Evolutionary conservation across 2,113 vertebrate genomes (phyloP), one percentile per base, ranked within the genome.

Genomic region (Upupa epops): DNA sequence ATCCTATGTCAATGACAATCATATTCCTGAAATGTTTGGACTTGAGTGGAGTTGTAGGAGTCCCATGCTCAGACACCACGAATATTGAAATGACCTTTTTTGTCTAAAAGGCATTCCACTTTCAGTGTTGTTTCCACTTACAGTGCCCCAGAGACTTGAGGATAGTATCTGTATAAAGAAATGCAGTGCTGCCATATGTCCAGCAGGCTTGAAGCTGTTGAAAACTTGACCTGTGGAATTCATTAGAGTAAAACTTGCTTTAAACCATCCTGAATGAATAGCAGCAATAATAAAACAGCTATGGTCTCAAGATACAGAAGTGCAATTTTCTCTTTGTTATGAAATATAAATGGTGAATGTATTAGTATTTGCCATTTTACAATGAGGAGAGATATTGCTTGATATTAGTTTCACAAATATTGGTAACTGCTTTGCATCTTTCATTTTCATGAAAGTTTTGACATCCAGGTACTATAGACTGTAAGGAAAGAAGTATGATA

Each of bases 301-400:
- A 34, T 88, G 21, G 68, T 96, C 83, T 97, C 92, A 93, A 88
- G 83, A 63, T 92, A 72, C 32, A 94, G 71, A 61, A 95, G 25
- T 72, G 75, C 48, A 94, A 96, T 97, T 96, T 97, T 88, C 61
- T 93, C 49, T 94, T 96, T 20, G 7, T 96, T 94, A 89, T 81
- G 46, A 95, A 66, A 34, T 71, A 68, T 96, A 96, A 96, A 89
- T 97, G 89, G 66, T 90, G 76, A 96, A 89, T 96, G 78, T 92
- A 93, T 96, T 96, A 93, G 85, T 97, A 94, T 94, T 86, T 96
- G n/a, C 51, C 68, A 66, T 22, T n/a, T 94, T 71, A 36, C 7
- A 90, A 88, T 45, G 73, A 93, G 76, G 77, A 59, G 24, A 61
- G 31, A 61, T 64, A 91, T 78, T 75, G 42, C 24, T 91, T 93